phyloP scores from a whole-genome alignment of 2,797 vertebrate genomes.

The Macropus fuliginosus region DNA sequence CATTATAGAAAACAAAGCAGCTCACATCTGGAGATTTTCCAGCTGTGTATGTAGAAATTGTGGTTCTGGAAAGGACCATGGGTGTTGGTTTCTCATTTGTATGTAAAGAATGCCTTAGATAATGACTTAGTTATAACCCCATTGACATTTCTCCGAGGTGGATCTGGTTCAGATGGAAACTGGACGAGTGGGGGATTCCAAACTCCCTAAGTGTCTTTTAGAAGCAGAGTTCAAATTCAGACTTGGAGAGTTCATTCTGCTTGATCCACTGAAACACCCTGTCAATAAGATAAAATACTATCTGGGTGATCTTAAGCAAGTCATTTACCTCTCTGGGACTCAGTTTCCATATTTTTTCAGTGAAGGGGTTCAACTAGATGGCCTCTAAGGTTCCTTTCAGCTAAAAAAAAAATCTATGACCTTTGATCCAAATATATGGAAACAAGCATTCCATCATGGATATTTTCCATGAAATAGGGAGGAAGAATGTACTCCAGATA shows the following conservation, averaged over 20 bases:
- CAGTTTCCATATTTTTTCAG: background rate
- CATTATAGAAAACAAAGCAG: background rate
- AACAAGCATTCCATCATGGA: background rate
- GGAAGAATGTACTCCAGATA: background rate
- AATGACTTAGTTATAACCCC: background rate
- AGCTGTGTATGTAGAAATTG: background rate
- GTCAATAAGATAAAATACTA: background rate
- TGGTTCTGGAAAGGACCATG: background rate
- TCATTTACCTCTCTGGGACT: background rate
- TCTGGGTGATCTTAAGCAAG: background rate
- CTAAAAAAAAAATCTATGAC: background rate
- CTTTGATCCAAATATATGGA: background rate
- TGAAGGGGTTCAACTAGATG: background rate
- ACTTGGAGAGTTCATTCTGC: background rate
- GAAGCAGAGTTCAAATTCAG: background rate
- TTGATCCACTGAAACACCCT: background rate
- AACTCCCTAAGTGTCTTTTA: background rate
- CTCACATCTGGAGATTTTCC: background rate
- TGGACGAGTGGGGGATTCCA: background rate
- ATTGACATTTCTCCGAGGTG: background rate
- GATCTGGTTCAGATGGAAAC: no score
- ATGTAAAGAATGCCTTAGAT: accelerated
- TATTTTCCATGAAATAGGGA: background rate
- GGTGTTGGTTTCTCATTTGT: background rate
- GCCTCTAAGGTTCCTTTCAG: background rate